Evolutionary conservation across 2,888 invertebrate species (phyloP).

Genomic region (Taphrorychus bicolor): DNA sequence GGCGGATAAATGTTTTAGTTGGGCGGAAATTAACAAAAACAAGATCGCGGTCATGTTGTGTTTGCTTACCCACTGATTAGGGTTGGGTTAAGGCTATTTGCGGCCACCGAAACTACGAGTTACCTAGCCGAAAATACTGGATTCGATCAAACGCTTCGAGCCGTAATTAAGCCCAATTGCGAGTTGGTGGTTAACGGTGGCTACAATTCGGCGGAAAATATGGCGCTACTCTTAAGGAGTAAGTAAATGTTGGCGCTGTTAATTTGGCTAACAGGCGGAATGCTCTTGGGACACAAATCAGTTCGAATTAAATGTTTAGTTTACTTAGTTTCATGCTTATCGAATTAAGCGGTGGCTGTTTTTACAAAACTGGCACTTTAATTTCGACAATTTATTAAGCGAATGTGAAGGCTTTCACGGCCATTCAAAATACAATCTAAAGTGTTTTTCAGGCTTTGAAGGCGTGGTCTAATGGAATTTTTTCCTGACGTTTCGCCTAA

Average conservation of each 20-base stretch:
- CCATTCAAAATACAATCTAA: too few species aligned
- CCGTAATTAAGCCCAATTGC: neutral
- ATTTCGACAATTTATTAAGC: neutral
- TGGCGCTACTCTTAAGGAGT: slow-evolving; percentile 2
- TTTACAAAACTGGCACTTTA: neutral
- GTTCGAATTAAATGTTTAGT: slow-evolving; percentile 26
- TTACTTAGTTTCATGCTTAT: slow-evolving; percentile 5
- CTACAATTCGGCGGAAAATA: neutral
- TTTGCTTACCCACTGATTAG: slow-evolving; percentile 34
- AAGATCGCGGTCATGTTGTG: slow-evolving; percentile 30
- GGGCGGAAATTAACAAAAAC: slow-evolving; percentile 38
- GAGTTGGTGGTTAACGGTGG: neutral
- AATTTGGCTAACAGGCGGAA: slow-evolving; percentile 20
- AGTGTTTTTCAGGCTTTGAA: too few species aligned
- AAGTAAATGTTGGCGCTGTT: slow-evolving; percentile 19
- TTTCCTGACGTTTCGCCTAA: too few species aligned
- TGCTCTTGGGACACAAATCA: slow-evolving; percentile 13
- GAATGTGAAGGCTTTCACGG: too few species aligned
- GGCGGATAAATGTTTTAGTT: slow-evolving; percentile 35
- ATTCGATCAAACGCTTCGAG: neutral
- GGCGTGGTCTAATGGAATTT: too few species aligned
- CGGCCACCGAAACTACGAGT: slow-evolving; percentile 7
- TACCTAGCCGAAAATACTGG: neutral
- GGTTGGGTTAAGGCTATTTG: slow-evolving; percentile 31
- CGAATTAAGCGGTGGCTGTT: neutral